Conservation (phyloP, 2,888 invertebrate species). For the Leptura quadrifasciata region DNA sequence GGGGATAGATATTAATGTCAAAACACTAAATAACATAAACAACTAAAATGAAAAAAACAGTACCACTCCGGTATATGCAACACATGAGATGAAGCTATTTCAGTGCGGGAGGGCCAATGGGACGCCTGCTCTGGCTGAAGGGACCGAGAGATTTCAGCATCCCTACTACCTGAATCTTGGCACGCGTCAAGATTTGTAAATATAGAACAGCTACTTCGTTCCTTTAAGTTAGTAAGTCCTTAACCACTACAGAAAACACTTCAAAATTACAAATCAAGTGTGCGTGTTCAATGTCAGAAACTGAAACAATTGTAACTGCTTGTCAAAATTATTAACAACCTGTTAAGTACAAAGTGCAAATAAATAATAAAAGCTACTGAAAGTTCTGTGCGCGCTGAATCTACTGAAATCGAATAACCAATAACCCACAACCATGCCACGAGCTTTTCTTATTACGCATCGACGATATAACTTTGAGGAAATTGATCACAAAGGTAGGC, state of each 20-base stretch:
- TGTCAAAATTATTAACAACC: constrained; percentile 58
- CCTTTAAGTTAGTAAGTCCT: constrained; percentile 69
- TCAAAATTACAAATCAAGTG: constrained; percentile 51
- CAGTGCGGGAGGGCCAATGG: constrained; percentile 69
- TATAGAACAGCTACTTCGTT: constrained; percentile 73
- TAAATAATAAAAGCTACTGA: constrained; percentile 3
- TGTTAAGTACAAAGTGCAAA: constrained; percentile 48
- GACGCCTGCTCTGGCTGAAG: constrained; percentile 53
- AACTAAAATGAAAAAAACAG: constrained; percentile 18
- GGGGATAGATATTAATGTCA: constrained; percentile 30
- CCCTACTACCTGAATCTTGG: constrained; percentile 72
- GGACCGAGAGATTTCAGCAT: constrained; percentile 45
- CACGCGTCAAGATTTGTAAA: constrained; percentile 74
- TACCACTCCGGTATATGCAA: constrained; percentile 32
- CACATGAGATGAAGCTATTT: constrained; percentile 39
- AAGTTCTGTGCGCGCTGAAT: constrained; percentile 39
- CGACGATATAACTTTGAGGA: constrained; percentile 75
- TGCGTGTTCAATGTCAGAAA: constrained; percentile 49
- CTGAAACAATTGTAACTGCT: constrained; percentile 50
- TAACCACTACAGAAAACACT: constrained; percentile 52
- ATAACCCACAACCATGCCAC: constrained; percentile 75
- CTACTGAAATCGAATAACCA: constrained; percentile 27
- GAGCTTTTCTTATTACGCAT: constrained; percentile 80
- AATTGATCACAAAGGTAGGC: constrained; percentile 72
- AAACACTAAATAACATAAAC: constrained; percentile 25